Conservation (phyloP, 2,888 invertebrate genomes). For the Pilophorus perplexus region DNA sequence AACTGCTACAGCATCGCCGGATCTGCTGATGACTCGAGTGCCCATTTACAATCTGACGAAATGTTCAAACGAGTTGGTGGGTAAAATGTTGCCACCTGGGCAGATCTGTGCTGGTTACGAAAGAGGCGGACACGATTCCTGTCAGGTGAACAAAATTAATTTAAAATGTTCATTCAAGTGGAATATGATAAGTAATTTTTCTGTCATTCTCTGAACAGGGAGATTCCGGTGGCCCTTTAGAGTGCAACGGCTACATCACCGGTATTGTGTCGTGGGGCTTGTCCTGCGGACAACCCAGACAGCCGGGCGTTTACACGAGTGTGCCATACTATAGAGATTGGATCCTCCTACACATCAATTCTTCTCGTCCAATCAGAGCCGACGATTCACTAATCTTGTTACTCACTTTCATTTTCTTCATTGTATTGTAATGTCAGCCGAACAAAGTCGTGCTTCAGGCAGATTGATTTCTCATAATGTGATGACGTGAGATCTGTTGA, state of each 20-base stretch:
- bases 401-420: no score
- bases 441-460: no score
- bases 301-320: conserved; percentile 32
- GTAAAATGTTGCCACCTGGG: conserved; percentile 88
- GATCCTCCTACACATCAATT: conserved; percentile 22
- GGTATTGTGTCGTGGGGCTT: conserved; percentile 32
- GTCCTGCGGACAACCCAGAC: conserved; percentile 1
- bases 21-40: conserved; percentile 54
- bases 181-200: background rate
- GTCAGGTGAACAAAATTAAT: conserved; percentile 58
- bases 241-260: conserved; percentile 10
- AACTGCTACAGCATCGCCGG: background rate
- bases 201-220: background rate
- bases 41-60: conserved; percentile 92
- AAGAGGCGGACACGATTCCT: conserved; percentile 80
- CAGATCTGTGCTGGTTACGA: conserved; percentile 91
- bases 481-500: no score
- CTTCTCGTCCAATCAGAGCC: background rate
- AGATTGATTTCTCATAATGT: no score
- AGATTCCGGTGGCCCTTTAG: conserved; percentile 31
- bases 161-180: background rate
- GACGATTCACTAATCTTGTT: no score
- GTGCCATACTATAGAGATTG: conserved; percentile 14
- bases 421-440: no score
- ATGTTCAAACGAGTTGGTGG: conserved; percentile 91